Evolutionary conservation across 2,113 vertebrate genomes (phyloP).

Genomic region (Daphoenositta chrysoptera): DNA sequence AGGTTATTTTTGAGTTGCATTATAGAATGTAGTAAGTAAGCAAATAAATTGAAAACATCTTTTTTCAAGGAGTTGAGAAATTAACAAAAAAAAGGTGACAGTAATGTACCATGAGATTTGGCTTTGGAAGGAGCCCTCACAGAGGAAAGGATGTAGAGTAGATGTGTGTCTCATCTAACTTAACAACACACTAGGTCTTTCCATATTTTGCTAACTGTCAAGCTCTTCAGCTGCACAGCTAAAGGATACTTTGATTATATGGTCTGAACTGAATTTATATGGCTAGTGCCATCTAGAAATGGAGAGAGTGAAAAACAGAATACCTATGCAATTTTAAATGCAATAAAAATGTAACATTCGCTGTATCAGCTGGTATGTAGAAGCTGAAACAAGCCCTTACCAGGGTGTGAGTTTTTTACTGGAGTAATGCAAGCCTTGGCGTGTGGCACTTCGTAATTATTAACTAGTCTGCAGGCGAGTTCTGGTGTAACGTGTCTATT

Average conservation of each 20-base stretch:
- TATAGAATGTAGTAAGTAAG: neutral
- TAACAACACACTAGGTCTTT: neutral
- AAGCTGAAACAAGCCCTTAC: constrained; percentile 26
- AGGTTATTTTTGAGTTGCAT: neutral
- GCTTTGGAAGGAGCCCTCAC: neutral
- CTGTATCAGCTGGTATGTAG: neutral
- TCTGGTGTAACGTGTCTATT: neutral
- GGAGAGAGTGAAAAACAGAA: neutral
- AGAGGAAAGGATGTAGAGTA: neutral
- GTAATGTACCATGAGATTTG: neutral
- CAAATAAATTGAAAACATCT: neutral
- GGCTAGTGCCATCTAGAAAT: neutral
- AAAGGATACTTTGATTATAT: neutral
- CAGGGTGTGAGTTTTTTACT: neutral
- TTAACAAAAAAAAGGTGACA: neutral
- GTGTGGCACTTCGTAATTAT: constrained; percentile 7
- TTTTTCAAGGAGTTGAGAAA: neutral
- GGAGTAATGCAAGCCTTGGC: constrained; percentile 8
- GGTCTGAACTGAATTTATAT: neutral
- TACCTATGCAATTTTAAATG: neutral
- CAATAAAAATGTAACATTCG: neutral
- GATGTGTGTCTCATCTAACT: neutral
- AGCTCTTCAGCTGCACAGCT: neutral
- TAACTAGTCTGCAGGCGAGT: neutral
- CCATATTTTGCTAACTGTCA: neutral